Conservation (phyloP, 2,113 vertebrate genomes). For the Mola mola region DNA sequence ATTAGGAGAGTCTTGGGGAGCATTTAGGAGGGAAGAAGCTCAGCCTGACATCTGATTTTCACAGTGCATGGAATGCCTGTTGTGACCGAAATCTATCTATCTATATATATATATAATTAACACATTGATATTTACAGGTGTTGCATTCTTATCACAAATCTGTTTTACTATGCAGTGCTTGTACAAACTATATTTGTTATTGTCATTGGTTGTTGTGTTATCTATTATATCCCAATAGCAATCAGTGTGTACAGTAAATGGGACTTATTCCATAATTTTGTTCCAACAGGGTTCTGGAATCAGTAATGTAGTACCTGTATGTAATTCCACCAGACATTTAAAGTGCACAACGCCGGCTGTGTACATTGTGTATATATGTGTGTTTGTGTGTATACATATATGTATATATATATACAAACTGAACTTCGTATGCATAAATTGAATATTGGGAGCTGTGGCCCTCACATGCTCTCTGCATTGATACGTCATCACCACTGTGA, state of each 20-base stretch:
- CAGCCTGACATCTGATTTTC: conserved; percentile 50
- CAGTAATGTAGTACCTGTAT: too few species aligned
- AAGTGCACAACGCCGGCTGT: conserved; percentile 25
- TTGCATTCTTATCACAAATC: conserved; percentile 71
- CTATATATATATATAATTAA: conserved; percentile 80
- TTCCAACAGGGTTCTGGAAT: conserved; percentile 74
- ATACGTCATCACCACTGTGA: conserved; percentile 26
- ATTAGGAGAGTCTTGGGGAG: conserved; percentile 10
- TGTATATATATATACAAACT: conserved; percentile 30
- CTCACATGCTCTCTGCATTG: conserved; percentile 25
- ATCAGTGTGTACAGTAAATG: conserved; percentile 82
- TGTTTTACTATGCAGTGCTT: conserved; percentile 82
- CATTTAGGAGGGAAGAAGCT: conserved; percentile 25
- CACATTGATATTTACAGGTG: conserved; percentile 71
- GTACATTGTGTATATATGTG: conserved; percentile 29
- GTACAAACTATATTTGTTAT: conserved; percentile 70
- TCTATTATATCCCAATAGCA: conserved; percentile 78
- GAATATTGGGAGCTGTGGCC: conserved; percentile 20
- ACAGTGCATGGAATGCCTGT: conserved; percentile 81
- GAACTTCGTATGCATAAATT: conserved; percentile 24
- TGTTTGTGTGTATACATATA: conserved; percentile 27
- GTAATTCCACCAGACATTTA: conserved; percentile 28
- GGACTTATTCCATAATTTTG: conserved; percentile 84
- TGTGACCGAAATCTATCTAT: conserved; percentile 58
- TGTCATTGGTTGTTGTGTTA: conserved; percentile 78